Percentiles rank a stretch among this genome's conserved stretches.
Conservation (phyloP, 2,888 invertebrate genomes). For the Lottia gigantea region DNA sequence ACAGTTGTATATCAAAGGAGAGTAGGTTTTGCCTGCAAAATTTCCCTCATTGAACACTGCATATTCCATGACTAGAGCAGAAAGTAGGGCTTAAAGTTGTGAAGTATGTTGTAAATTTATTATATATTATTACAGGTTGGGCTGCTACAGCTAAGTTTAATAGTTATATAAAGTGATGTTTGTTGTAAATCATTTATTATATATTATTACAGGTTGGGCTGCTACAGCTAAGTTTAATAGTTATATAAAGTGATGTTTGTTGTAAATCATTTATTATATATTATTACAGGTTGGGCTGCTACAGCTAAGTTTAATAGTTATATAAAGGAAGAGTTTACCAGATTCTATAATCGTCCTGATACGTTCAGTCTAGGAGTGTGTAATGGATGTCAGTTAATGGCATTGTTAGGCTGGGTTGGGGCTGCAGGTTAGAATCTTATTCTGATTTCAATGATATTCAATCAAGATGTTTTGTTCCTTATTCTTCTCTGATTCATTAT, state of each 20-base stretch:
- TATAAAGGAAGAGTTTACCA: conserved; percentile 81
- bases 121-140: conserved; percentile 77
- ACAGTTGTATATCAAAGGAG: too few species aligned
- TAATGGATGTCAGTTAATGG: conserved; percentile 98
- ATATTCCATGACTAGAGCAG: too few species aligned
- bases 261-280: conserved; percentile 47
- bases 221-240: conserved; percentile 87
- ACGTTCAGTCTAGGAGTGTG: conserved; percentile 98
- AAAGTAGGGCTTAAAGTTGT: too few species aligned
- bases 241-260: conserved; percentile 70
- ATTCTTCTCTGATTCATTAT: too few species aligned
- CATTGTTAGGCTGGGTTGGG: conserved; percentile 88
- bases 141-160: conserved; percentile 91
- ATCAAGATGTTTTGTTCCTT: too few species aligned
- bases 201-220: conserved; percentile 82
- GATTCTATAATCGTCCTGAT: conserved; percentile 78
- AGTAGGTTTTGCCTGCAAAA: too few species aligned
- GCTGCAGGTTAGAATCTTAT: background rate
- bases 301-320: conserved; percentile 84
- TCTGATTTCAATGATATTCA: background rate
- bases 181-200: conserved; percentile 47
- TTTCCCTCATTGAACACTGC: too few species aligned
- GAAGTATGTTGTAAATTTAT: too few species aligned
- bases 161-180: conserved; percentile 72
- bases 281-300: conserved; percentile 87